Base-by-base conservation (phyloP, 2,797 vertebrate genomes). In the Prionace glauca region DNA sequence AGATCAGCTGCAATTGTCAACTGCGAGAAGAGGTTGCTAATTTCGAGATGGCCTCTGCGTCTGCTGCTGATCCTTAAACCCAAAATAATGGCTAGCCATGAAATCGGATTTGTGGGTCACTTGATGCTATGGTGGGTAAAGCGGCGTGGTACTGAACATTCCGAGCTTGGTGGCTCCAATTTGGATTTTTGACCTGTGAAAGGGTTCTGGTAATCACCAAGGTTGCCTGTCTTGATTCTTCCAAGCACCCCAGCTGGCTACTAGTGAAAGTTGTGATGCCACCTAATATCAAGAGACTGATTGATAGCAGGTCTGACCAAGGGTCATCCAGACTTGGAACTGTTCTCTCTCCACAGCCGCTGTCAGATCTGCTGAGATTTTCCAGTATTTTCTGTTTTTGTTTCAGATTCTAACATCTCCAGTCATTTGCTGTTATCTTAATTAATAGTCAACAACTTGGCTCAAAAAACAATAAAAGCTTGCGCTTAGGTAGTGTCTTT, bases 21-120 rank as follows among this genome's bases (percentile, higher is more conserved):
- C 90, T 10, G 65, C 8, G 2, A n/a, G 88, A 91, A 67, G 50
- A 36, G n/a, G 88, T 67, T 65, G 90, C 90, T 65, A 69, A 41
- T 36, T 36, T 92, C 20, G 62, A 92, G n/a, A 41, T n/a, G 9
- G 32, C 65, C n/a, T 92, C 90, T 69, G 90, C 32, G 65, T 69
- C 90, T 92, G 90, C 90, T 69, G 65, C 90, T 41, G 90, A 92
- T 69, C 62, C 90, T 92, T 92, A 65, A 92, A 69, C 65, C n/a
- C 65, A n/a, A 92, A 41, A 41, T 41, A 92, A 69, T 69, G 20
- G n/a, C 62, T 62, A 92, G 90, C 90, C 62, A n/a, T 69, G 90
- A 92, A 92, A 69, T 69, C 36, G 62, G 90, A 92, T 92, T 92
- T 92, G 41, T 69, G n/a, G 90, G 65, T 92, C 90, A 92, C 62